Evolutionary conservation across 2,113 vertebrate species (phyloP), one percentile per base, ranked within the genome.

Genomic region (Notarius lentiginosus): DNA sequence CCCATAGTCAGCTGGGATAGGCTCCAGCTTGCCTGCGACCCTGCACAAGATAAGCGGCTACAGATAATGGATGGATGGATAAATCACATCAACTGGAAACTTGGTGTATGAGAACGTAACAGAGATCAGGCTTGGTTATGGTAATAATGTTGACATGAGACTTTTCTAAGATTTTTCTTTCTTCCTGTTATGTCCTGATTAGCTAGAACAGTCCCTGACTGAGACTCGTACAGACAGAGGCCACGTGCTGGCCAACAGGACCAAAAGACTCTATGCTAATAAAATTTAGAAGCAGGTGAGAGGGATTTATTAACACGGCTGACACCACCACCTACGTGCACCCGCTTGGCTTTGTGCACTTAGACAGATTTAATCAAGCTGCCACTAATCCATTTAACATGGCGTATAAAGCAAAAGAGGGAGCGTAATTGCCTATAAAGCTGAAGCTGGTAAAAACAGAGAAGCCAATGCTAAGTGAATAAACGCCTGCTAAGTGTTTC

Each of bases 291-390:
- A 34, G 58, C 24, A 75, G 66, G 86, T 83, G 61, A 73, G 79
- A 82, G 76, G 73, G 63, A 87, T 89, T 88, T 83, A 86, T 86
- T 87, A 70, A 88, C 68, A 61, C n/a, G 72, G 30, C 85, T 70
- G 56, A 86, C 81, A 88, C 75, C 84, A 66, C 47, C 61, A 87
- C 77, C 86, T 73, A 72, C 79, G 77, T 82, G 73, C 51, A 20
- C 63, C 49, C 24, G 27, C 82, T 77, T 66, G 79, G 85, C 87
- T 87, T 87, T 51, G 81, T 85, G 88, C 77, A 89, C 83, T 86
- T 68, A 65, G 76, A 88, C 82, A 88, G 90, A 91, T 91, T 86
- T 87, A 88, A 88, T 91, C 83, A 89, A 85, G 86, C 86, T 47
- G 8, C 27, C 11, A 63, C 81, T 89, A 87, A 91, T 89, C 70